phyloP scores from a whole-genome alignment of 2,113 vertebrate genomes.

The Hypomesus transpacificus region DNA sequence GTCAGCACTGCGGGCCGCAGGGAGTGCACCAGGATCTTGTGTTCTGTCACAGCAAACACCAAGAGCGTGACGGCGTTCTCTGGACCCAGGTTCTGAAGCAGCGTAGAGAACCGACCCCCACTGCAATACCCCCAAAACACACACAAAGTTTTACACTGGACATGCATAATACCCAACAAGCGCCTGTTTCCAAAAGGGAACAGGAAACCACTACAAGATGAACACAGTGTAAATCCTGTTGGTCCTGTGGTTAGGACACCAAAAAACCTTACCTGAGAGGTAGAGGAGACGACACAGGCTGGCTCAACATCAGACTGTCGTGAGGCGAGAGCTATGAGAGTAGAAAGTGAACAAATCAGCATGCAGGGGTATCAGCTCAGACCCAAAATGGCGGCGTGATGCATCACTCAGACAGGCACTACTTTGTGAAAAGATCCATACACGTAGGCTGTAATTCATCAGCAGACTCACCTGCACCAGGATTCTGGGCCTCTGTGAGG shows the following conservation, averaged over 20 bases:
- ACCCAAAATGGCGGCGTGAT: neutral
- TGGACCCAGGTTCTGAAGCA: slow-evolving; percentile 94
- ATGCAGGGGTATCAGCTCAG: neutral
- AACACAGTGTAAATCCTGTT: neutral
- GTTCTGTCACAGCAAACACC: slow-evolving; percentile 93
- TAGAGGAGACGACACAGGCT: slow-evolving; percentile 93
- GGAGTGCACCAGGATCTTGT: slow-evolving; percentile 98
- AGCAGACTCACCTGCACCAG: slow-evolving; percentile 84
- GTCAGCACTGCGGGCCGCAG: slow-evolving; percentile 93
- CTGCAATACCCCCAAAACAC: slow-evolving; percentile 56
- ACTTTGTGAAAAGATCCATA: neutral
- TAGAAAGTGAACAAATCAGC: neutral
- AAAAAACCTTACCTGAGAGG: slow-evolving; percentile 81
- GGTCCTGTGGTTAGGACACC: neutral
- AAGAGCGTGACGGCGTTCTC: slow-evolving; percentile 91
- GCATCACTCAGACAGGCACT: neutral
- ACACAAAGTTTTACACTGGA: neutral
- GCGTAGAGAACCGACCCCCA: slow-evolving; percentile 90
- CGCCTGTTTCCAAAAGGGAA: neutral
- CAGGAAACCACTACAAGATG: neutral
- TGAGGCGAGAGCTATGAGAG: slow-evolving; percentile 88
- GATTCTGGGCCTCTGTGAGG: slow-evolving; percentile 93
- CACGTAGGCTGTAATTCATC: neutral
- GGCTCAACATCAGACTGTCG: slow-evolving; percentile 95
- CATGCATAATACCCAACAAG: neutral